phyloP scores from a whole-genome alignment of 2,888 invertebrate genomes.

The Tribolium freemani region DNA sequence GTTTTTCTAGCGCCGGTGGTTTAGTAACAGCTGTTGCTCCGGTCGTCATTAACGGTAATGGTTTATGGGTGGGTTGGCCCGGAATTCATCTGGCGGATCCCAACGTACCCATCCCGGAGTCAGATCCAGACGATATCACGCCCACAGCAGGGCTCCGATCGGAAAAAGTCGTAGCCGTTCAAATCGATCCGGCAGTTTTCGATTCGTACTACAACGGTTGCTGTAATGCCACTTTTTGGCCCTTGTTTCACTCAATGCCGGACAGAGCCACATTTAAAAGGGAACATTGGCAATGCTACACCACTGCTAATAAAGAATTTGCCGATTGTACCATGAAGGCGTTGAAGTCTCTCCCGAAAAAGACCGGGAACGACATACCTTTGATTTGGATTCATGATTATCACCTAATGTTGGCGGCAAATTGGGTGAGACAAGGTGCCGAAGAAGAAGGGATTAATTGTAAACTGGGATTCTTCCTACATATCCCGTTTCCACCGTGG shows the following conservation, averaged over 20 bases:
- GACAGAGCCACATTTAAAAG: slow-evolving; percentile 87
- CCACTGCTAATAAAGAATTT: slow-evolving; percentile 84
- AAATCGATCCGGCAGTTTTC: slow-evolving; percentile 81
- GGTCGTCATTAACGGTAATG: slow-evolving; percentile 86
- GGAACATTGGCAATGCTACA: slow-evolving; percentile 88
- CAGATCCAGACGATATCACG: slow-evolving; percentile 86
- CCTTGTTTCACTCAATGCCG: slow-evolving; percentile 93
- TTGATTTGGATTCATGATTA: slow-evolving; percentile 96
- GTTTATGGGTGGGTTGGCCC: slow-evolving; percentile 94
- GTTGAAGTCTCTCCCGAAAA: slow-evolving; percentile 70
- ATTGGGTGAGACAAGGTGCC: slow-evolving; percentile 88
- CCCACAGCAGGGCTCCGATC: slow-evolving; percentile 90
- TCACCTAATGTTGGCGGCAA: slow-evolving; percentile 92
- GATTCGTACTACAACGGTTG: slow-evolving; percentile 94
- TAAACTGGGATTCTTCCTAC: slow-evolving; percentile 92
- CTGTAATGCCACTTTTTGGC: slow-evolving; percentile 94
- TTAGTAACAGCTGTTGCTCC: slow-evolving; percentile 93
- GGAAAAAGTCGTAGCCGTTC: slow-evolving; percentile 86
- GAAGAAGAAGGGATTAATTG: slow-evolving; percentile 83
- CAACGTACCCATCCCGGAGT: slow-evolving; percentile 86
- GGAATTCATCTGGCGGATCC: slow-evolving; percentile 86
- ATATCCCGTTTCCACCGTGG: slow-evolving; percentile 96
- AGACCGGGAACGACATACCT: slow-evolving; percentile 72
- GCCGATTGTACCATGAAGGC: slow-evolving; percentile 84
- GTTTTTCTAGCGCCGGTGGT: slow-evolving; percentile 83